Base-by-base conservation (phyloP, 2,888 invertebrate genomes). In the Noctua fimbriata region DNA sequence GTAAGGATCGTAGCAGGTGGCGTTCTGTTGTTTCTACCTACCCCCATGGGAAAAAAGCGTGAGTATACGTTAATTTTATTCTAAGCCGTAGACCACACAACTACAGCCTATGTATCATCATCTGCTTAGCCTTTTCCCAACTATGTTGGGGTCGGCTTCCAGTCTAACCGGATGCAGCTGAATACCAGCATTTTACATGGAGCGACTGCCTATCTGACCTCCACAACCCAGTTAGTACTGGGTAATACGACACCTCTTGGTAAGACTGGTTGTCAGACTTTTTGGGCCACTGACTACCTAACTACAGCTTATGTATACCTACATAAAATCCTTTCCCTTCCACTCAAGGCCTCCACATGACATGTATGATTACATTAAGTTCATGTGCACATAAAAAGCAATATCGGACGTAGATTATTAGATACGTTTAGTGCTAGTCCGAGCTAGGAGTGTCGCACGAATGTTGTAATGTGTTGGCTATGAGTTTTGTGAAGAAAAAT, bases 301-400 rank as follows among this genome's bases (percentile, higher is more conserved):
- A 21, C 60, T 9, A 36, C 69, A 28, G 55, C 24, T 49, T 41
- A 52, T 47, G 12, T 7, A 36, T 52, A 32, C 16, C 28, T 60
- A 28, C 24, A 78, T 58, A 69, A 32, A 78, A 82, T 80, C 88
- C 88, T 85, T 88, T 88, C 88, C 79, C 86, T 87, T 78, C 67
- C 12, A 3, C 52, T 44, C 84, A 88, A 85, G 88, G 88, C 89
- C 63, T 75, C 21, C 60, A 69, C 69, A 82, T 70, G 80, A 66
- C 79, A 76, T 58, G 70, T 79, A 70, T 73, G 73, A 77, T 63
- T 47, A 83, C 41, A 79, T 73, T 83, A 87, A 79, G 87, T 80
- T 89, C 88, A 89, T 79, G 79, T 87, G 81, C 79, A 73, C 78
- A 80, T 83, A 89, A 87, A 88, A 89, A 87, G 66, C 65, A 49